Evolutionary conservation across 2,888 invertebrate species (phyloP), one percentile per base, ranked within the genome.

Genomic region (Buathra laborator): DNA sequence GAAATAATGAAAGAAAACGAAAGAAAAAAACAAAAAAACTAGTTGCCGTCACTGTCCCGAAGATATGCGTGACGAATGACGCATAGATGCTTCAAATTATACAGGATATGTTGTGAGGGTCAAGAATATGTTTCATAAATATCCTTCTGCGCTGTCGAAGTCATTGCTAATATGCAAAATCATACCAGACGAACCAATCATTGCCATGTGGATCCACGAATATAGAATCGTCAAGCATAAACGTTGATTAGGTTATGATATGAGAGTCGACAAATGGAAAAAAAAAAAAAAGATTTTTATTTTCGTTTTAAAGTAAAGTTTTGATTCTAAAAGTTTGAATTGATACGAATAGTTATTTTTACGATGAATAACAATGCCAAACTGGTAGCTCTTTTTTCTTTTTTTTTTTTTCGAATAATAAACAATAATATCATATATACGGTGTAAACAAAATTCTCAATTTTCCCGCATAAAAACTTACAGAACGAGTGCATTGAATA

Each of bases 21-120:
- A 9, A 12, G 9, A 24, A 24, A 12, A 59, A 3, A 56, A 29
- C 29, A 6, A 62, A 32, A 32, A 32, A 62, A 32, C 24, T 1
- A 12, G 10, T 9, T 4, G 19, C 10, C 10, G 19, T 10, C 10
- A 56, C 19, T 24, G 10, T 56, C 19, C 24, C 19, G 56, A 19
- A 24, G 56, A 56, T 56, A 3, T 19, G 37, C 51, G 53, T 10
- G 32, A 51, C 51, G 51, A 32, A n/a, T 37, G 12, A 44, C 3
- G 59, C 44, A 9, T 59, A 29, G n/a, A 56, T 37, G 43, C n/a
- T n/a, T 6, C n/a, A 29, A 53, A 46, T 74, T 62, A 74, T 32
- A 48, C 29, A 48, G 48, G 4, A 75, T 46, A 75, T 48, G 14
- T 75, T 75, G 51, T 51, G 75, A 75, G 64, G 75, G 32, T 74